phyloP scores from a whole-genome alignment of 2,113 vertebrate genomes.

The Bagarius yarrelli region DNA sequence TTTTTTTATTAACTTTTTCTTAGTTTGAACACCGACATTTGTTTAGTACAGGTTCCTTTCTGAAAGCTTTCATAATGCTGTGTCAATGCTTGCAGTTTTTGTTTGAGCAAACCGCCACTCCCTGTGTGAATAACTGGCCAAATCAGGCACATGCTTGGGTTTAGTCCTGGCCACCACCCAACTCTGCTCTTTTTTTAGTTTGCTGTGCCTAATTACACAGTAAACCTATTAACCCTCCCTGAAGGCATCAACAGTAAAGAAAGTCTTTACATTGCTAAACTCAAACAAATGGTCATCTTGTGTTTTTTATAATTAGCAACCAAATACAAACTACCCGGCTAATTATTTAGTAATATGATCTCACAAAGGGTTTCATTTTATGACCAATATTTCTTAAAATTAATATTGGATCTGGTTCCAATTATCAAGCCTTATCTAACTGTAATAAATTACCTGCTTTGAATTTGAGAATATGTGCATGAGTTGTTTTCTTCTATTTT shows the following conservation, averaged over 20 bases:
- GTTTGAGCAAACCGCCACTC: slow-evolving; percentile 43
- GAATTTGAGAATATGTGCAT: not conserved
- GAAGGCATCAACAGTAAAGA: slow-evolving; percentile 27
- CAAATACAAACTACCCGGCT: not conserved
- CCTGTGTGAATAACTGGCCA: slow-evolving; percentile 21
- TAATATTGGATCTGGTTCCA: no score
- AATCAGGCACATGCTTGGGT: slow-evolving; percentile 32
- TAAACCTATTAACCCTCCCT: slow-evolving; percentile 44
- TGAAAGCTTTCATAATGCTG: slow-evolving; percentile 31
- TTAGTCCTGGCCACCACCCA: slow-evolving; percentile 51
- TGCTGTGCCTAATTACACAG: slow-evolving; percentile 32
- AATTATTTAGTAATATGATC: slow-evolving; percentile 20
- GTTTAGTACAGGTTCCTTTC: slow-evolving; percentile 9
- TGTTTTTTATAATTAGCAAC: not conserved
- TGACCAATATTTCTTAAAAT: no score
- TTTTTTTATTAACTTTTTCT: slow-evolving; percentile 14
- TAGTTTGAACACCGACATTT: slow-evolving; percentile 11
- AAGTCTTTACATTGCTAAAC: slow-evolving; percentile 15
- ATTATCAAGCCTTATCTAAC: not conserved
- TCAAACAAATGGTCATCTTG: slow-evolving; percentile 7
- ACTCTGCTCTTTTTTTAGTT: slow-evolving; percentile 27
- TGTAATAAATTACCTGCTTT: slow-evolving; percentile 2
- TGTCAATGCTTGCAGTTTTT: slow-evolving; percentile 35
- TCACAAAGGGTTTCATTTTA: not conserved
- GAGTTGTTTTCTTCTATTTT: not conserved